A percentile compares a stretch with the other conserved stretches of the same genome.
These are phyloP conservation scores for Cnemophilus loriae DNA, from an alignment of 2,113 vertebrate genomes.

Conservation along the genomic window DNA sequence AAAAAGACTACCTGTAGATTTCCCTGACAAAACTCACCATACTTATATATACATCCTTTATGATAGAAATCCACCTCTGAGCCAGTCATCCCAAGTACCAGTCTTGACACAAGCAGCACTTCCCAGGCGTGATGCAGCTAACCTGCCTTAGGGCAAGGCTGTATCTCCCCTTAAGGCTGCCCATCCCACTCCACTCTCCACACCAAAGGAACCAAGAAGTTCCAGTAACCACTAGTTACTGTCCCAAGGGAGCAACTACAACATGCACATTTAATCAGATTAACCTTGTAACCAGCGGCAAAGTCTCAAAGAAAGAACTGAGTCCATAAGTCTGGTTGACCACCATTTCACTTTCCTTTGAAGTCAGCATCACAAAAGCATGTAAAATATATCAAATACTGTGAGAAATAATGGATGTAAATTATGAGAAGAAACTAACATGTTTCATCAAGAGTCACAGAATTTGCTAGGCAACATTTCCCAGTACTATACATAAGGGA, in stretches of 20 bases:
- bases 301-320: neutral
- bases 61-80: neutral
- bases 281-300: neutral
- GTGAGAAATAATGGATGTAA: neutral
- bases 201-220: neutral
- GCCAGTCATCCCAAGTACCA: rapidly evolving
- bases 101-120: neutral
- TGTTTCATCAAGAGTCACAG: neutral
- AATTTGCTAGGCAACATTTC: slow-evolving; percentile 44
- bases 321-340: neutral
- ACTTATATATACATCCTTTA: neutral
- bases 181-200: neutral
- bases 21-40: neutral
- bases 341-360: neutral
- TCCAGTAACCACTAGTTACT: neutral
- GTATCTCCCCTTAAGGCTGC: neutral
- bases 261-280: neutral
- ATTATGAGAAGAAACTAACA: slow-evolving; percentile 3
- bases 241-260: neutral
- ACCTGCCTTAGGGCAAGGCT: neutral
- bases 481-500: neutral
- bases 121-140: neutral
- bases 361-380: neutral
- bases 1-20: neutral
- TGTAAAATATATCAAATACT: neutral